Conservation (phyloP, 92 coral and sea anemone genomes). For the Actinernus sp. region DNA sequence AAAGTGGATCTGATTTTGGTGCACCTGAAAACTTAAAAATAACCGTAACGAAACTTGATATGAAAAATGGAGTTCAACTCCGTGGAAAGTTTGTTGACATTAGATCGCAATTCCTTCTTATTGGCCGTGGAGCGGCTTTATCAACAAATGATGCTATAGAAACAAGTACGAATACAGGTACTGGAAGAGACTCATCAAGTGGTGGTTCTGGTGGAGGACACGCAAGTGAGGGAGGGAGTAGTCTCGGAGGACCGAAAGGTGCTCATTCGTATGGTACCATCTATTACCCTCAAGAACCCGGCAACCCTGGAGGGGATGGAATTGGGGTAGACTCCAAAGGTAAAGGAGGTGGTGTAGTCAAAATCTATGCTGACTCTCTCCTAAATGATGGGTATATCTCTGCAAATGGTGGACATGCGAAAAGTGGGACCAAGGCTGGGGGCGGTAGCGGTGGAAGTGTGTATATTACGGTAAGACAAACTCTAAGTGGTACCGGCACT, state of each 20-base stretch:
- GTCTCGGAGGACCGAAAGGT: constrained; percentile 42
- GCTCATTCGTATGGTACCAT: constrained; percentile 82
- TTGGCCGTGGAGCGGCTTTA: constrained; percentile 93
- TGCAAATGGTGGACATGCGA: constrained; percentile 89
- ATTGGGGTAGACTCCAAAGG: constrained; percentile 49
- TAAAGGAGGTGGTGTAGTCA: constrained; percentile 93
- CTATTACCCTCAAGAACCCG: constrained; percentile 77
- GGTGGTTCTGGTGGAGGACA: constrained; percentile 97
- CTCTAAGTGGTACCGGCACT: constrained; percentile 78
- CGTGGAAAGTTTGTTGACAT: constrained; percentile 85
- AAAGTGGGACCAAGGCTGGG: constrained; percentile 52
- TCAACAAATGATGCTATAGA: constrained; percentile 66
- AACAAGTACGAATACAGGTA: constrained; percentile 28
- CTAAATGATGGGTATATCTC: constrained; percentile 89
- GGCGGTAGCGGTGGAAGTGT: constrained; percentile 99
- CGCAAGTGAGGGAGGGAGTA: constrained; percentile 88
- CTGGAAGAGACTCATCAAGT: constrained; percentile 40
- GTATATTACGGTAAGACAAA: constrained; percentile 41
- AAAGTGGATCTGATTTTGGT: constrained; percentile 96
- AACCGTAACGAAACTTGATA: constrained; percentile 71
- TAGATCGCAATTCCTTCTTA: constrained; percentile 72
- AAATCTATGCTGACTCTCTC: constrained; percentile 63
- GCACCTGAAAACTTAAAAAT: constrained; percentile 89
- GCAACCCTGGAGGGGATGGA: constrained; percentile 92
- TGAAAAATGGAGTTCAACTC: constrained; percentile 89